These are phyloP conservation scores for Tetragonula clypearis DNA, from an alignment of 1,140 invertebrate genomes.

Conservation along the genomic window DNA sequence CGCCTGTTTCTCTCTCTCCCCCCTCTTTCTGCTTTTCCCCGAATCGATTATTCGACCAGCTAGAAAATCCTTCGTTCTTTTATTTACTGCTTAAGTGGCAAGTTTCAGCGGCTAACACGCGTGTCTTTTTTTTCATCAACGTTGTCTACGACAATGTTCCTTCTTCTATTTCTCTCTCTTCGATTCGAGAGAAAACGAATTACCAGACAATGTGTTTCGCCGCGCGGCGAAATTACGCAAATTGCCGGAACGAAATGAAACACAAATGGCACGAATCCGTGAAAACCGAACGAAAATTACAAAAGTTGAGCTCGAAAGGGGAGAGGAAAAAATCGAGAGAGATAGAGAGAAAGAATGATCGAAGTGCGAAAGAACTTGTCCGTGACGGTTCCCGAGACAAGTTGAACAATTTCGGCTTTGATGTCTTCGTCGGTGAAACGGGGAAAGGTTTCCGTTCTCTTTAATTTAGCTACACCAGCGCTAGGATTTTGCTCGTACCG, in stretches of 20 bases:
- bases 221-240: not conserved
- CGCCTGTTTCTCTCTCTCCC: not conserved
- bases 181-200: not conserved
- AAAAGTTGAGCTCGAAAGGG: not conserved
- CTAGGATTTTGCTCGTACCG: slow-evolving; percentile 40
- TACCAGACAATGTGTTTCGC: not conserved
- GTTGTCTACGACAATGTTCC: not conserved
- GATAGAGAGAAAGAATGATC: not conserved
- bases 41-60: slow-evolving; percentile 16
- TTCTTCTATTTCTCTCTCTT: not conserved
- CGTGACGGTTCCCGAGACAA: not conserved
- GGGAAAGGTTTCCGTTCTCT: slow-evolving; percentile 54
- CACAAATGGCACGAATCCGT: not conserved
- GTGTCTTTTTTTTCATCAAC: not conserved
- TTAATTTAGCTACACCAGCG: slow-evolving; percentile 51
- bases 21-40: not conserved
- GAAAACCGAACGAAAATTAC: not conserved
- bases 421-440: slow-evolving; percentile 21
- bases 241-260: not conserved
- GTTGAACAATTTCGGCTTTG: slow-evolving; percentile 44
- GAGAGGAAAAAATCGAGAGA: not conserved
- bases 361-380: slow-evolving; percentile 15
- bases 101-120: not conserved
- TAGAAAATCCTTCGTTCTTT: slow-evolving; percentile 15
- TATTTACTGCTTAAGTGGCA: slow-evolving; percentile 5